phyloP scores from a whole-genome alignment of 2,888 invertebrate genomes.

The Ceramica pisi region DNA sequence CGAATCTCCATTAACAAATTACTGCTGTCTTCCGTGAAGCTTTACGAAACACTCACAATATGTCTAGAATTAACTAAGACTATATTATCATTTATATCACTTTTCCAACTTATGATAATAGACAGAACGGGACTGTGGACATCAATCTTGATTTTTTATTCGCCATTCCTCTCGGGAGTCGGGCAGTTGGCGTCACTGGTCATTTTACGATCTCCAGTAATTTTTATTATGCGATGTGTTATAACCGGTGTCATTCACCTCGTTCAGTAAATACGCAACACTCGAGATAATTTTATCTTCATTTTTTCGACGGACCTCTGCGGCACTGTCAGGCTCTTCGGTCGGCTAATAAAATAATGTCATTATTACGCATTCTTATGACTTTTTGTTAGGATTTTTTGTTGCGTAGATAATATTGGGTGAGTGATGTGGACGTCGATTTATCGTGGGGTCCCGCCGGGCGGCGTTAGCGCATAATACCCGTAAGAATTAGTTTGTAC shows the following conservation, averaged over 20 bases:
- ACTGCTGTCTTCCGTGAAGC: slow-evolving; percentile 69
- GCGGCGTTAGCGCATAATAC: slow-evolving; percentile 56
- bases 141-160: slow-evolving; percentile 75
- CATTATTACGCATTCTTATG: slow-evolving; percentile 34
- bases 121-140: slow-evolving; percentile 69
- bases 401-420: slow-evolving; percentile 31
- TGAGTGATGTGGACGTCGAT: slow-evolving; percentile 20
- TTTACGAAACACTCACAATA: slow-evolving; percentile 75
- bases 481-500: slow-evolving; percentile 73
- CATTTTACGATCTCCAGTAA: slow-evolving; percentile 68
- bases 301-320: slow-evolving; percentile 23
- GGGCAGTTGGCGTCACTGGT: slow-evolving; percentile 59
- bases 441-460: slow-evolving; percentile 24
- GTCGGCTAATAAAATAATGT: slow-evolving; percentile 50
- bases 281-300: slow-evolving; percentile 40
- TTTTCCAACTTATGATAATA: slow-evolving; percentile 81
- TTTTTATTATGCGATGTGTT: slow-evolving; percentile 66
- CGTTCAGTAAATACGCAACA: slow-evolving; percentile 55
- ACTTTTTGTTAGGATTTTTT: slow-evolving; percentile 40
- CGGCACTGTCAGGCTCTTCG: slow-evolving; percentile 20
- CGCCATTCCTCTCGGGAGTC: slow-evolving; percentile 65
- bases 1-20: slow-evolving; percentile 82
- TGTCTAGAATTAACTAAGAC: slow-evolving; percentile 73
- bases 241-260: slow-evolving; percentile 70
- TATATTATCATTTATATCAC: slow-evolving; percentile 77